A percentile compares a stretch with the other conserved stretches of the same genome.
Evolutionary conservation across 2,797 vertebrate species (phyloP).

Genomic region (Lindbergichthys nudifrons): DNA sequence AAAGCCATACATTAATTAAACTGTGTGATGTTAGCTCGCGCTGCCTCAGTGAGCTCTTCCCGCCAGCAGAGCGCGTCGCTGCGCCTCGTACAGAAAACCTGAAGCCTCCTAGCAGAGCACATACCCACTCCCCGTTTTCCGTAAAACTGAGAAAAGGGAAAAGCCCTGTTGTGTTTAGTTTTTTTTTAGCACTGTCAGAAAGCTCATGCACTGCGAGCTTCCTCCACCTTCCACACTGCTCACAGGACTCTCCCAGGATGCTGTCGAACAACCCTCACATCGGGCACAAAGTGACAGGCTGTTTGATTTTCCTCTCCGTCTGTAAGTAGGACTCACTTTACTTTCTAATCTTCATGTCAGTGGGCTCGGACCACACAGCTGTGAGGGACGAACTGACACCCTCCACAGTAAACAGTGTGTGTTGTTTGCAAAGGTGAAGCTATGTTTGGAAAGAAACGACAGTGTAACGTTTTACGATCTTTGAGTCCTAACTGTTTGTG

Average conservation of each 20-base stretch:
- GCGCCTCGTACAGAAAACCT: constrained; percentile 62
- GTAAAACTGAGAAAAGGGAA: constrained; percentile 61
- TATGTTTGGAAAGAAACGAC: constrained; percentile 4
- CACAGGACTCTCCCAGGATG: constrained; percentile 72
- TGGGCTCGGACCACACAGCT: constrained; percentile 25
- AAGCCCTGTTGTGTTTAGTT: constrained; percentile 41
- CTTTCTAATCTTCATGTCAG: constrained; percentile 46
- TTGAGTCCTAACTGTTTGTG: constrained; percentile 28
- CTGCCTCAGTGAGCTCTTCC: constrained; percentile 45
- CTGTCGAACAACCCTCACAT: constrained; percentile 51
- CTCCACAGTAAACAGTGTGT: constrained; percentile 35
- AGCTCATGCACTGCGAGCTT: constrained; percentile 63
- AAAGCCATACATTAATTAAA: no score
- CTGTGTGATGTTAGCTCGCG: neutral
- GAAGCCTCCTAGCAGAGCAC: constrained; percentile 54
- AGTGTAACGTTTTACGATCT: neutral
- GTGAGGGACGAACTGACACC: neutral
- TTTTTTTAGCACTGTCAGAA: constrained; percentile 49
- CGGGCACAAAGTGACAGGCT: constrained; percentile 70
- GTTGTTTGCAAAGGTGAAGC: neutral
- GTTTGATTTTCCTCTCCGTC: constrained; percentile 73
- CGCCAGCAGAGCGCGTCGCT: constrained; percentile 79
- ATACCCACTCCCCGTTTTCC: constrained; percentile 66
- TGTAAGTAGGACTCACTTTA: constrained; percentile 78
- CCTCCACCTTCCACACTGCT: constrained; percentile 36